phyloP scores from a whole-genome alignment of 2,888 invertebrate species.

The Theristus sp. region DNA sequence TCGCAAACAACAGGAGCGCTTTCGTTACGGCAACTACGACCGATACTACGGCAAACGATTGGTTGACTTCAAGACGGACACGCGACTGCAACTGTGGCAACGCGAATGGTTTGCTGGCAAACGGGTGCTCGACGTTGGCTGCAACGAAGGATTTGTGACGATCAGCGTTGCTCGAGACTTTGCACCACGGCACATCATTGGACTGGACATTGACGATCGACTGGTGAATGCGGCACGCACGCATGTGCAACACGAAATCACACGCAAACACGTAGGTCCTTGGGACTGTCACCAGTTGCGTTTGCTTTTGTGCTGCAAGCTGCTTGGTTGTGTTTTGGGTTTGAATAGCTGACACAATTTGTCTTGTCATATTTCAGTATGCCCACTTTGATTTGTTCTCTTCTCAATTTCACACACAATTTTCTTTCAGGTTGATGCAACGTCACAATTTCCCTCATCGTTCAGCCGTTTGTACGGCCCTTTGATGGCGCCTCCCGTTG shows the following conservation, averaged over 20 bases:
- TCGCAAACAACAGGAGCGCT: conserved; percentile 56
- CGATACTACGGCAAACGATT: conserved; percentile 89
- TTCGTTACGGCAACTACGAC: conserved; percentile 83
- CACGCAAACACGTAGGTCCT: no score
- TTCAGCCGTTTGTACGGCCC: neutral
- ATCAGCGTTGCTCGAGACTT: conserved; percentile 68
- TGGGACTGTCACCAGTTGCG: no score
- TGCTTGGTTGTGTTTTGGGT: no score
- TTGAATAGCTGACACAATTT: no score
- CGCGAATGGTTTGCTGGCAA: conserved; percentile 62
- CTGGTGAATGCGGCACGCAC: conserved; percentile 57
- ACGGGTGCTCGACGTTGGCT: conserved; percentile 86
- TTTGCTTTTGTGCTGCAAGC: no score
- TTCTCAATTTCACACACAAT: no score
- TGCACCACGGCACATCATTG: conserved; percentile 57
- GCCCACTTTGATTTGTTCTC: no score
- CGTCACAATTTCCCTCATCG: neutral
- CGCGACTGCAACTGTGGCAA: conserved; percentile 61
- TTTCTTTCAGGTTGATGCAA: no score
- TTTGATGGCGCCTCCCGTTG: neutral
- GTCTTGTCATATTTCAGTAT: no score
- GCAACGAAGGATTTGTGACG: conserved; percentile 88
- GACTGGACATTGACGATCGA: conserved; percentile 79
- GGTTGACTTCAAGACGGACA: conserved; percentile 46
- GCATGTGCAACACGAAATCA: conserved; percentile 34